Evolutionary conservation across 2,888 invertebrate species (phyloP).

Genomic region (Lasioglossum oenotherae): DNA sequence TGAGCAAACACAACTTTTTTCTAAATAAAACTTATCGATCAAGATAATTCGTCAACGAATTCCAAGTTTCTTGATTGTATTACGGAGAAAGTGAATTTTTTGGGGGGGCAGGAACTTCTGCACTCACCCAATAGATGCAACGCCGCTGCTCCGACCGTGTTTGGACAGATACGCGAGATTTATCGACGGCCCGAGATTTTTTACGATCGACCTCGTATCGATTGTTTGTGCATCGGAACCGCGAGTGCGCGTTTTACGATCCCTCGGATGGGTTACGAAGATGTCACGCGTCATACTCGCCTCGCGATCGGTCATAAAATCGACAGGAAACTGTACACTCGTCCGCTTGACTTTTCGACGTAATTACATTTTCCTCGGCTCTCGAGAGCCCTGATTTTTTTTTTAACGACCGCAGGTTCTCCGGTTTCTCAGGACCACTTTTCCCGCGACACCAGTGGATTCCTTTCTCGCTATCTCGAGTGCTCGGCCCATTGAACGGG

Average conservation of each 20-base stretch:
- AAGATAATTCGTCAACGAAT: no score
- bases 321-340: conserved; percentile 4
- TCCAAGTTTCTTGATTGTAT: no score
- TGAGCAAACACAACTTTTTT: no score
- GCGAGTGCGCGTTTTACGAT: conserved; percentile 49
- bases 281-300: conserved; percentile 29
- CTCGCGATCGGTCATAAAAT: conserved; percentile 33
- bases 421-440: conserved; percentile 38
- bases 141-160: conserved; percentile 71
- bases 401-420: background rate
- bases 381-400: background rate
- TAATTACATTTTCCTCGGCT: background rate
- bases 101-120: background rate
- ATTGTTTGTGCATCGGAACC: conserved; percentile 58
- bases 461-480: conserved; percentile 56
- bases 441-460: background rate
- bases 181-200: conserved; percentile 74
- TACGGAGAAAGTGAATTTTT: no score
- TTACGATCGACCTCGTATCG: conserved; percentile 58
- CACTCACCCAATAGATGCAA: background rate
- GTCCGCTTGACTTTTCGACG: background rate
- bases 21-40: no score
- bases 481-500: conserved; percentile 43
- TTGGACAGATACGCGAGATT: conserved; percentile 77
- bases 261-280: conserved; percentile 26